Evolutionary conservation across 1,140 invertebrate genomes (phyloP).

Genomic region (Platorchestia sp.): DNA sequence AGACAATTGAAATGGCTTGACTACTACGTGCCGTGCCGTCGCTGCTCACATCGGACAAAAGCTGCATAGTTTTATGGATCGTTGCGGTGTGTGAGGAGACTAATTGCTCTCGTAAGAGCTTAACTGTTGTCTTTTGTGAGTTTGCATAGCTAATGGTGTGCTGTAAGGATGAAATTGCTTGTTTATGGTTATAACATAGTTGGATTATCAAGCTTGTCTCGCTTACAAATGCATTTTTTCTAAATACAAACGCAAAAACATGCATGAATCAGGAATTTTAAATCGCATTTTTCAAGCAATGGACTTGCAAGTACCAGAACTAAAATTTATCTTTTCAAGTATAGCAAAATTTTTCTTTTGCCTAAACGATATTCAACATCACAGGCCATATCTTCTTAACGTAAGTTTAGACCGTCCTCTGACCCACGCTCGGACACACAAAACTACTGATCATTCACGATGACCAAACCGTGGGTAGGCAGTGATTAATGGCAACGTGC

Average conservation of each 20-base stretch:
- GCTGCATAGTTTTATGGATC: background rate
- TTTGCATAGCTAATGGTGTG: background rate
- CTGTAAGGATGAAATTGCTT: background rate
- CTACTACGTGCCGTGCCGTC: background rate
- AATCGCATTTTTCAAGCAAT: too few relatives aligned
- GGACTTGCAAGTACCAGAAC: too few relatives aligned
- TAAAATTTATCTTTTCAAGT: too few relatives aligned
- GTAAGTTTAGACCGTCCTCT: too few relatives aligned
- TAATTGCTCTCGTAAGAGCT: background rate
- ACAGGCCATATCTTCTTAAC: too few relatives aligned
- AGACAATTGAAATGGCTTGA: background rate
- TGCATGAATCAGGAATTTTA: too few relatives aligned
- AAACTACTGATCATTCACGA: background rate
- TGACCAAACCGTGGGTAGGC: too few relatives aligned
- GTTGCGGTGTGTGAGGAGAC: background rate
- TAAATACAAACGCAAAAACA: too few relatives aligned
- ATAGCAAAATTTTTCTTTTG: too few relatives aligned
- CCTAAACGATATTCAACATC: too few relatives aligned
- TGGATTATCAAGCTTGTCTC: background rate
- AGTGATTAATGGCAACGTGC: background rate
- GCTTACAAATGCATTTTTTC: background rate
- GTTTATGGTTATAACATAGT: background rate
- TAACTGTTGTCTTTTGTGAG: background rate
- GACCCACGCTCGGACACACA: too few relatives aligned
- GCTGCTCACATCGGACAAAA: background rate